These are phyloP conservation scores for Lymantria monacha DNA, from an alignment of 2,888 invertebrate species.

Conservation along the genomic window DNA sequence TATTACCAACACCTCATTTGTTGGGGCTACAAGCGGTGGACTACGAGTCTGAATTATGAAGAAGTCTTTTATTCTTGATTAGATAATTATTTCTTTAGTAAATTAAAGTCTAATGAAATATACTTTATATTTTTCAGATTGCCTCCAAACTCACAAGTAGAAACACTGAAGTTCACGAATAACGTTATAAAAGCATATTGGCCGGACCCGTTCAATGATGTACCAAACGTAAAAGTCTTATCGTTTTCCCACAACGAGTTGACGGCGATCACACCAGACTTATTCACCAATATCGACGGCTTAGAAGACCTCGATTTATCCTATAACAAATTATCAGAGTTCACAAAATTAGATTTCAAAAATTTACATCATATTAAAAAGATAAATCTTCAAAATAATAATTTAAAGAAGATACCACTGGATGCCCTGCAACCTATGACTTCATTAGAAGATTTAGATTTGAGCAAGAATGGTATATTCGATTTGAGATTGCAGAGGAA, in stretches of 20 bases:
- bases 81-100: too few species aligned
- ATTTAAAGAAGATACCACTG: conserved; percentile 61
- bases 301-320: conserved; percentile 79
- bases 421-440: conserved; percentile 62
- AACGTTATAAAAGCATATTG: conserved; percentile 71
- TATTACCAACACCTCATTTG: too few species aligned
- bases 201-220: conserved; percentile 70
- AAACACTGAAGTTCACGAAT: conserved; percentile 63
- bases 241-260: conserved; percentile 78
- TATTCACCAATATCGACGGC: conserved; percentile 64
- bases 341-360: conserved; percentile 67
- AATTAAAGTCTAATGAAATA: background rate
- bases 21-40: too few species aligned
- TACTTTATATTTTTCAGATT: conserved; percentile 52
- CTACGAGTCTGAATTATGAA: too few species aligned
- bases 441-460: conserved; percentile 66
- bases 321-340: conserved; percentile 67
- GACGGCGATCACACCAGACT: conserved; percentile 63
- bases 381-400: conserved; percentile 74
- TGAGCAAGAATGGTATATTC: conserved; percentile 73
- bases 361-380: conserved; percentile 54
- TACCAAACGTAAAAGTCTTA: conserved; percentile 62
- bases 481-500: conserved; percentile 58
- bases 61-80: too few species aligned
- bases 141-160: conserved; percentile 66